Conservation (phyloP, 2,113 vertebrate species). For the Laticauda colubrina region DNA sequence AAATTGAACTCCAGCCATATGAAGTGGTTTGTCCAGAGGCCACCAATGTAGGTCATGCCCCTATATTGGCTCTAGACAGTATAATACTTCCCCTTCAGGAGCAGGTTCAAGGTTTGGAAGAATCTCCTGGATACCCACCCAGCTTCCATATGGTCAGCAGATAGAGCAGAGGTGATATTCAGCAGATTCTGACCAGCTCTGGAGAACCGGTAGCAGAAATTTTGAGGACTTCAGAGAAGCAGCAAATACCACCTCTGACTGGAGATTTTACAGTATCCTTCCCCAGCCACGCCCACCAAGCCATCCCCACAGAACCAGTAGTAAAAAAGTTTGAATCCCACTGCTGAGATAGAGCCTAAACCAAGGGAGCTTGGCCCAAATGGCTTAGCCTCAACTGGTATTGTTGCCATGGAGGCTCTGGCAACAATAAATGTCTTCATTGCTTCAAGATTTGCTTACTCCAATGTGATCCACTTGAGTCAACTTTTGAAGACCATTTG, state of each 20-base stretch:
- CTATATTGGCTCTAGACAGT: not conserved
- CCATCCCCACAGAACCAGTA: too few species aligned
- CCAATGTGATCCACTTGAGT: not conserved
- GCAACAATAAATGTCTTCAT: not conserved
- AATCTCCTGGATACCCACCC: not conserved
- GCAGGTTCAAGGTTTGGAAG: not conserved
- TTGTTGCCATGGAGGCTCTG: not conserved
- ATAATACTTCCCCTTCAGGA: not conserved
- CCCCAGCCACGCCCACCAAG: too few species aligned
- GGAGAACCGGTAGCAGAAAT: too few species aligned
- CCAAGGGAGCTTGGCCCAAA: not conserved
- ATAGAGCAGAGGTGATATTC: not conserved
- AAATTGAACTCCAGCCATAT: not conserved
- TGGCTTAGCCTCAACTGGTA: not conserved
- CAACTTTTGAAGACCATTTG: not conserved
- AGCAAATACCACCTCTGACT: too few species aligned
- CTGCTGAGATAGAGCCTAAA: not conserved
- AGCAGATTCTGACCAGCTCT: too few species aligned
- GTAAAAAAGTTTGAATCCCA: too few species aligned
- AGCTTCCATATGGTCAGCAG: not conserved
- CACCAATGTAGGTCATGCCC: not conserved
- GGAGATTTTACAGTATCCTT: too few species aligned
- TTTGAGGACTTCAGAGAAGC: too few species aligned
- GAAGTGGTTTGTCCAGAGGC: not conserved
- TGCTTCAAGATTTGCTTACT: not conserved